Evolutionary conservation across 2,113 vertebrate species (phyloP).

Genomic region (Verasper variegatus): DNA sequence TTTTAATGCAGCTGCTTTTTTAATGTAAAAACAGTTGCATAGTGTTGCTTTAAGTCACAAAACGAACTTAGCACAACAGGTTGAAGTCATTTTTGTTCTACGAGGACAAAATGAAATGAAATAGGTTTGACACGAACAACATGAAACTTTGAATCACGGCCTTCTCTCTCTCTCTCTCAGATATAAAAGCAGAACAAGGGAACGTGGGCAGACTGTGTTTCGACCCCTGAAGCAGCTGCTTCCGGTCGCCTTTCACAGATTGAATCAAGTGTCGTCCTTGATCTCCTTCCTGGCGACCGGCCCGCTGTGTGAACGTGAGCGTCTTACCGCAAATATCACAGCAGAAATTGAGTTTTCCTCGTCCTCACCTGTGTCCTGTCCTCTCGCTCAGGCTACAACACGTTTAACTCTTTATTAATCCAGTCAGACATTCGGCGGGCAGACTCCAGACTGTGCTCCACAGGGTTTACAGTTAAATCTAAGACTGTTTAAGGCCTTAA

Average conservation of each 20-base stretch:
- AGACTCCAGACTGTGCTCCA: constrained; percentile 1
- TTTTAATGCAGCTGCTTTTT: too few relatives aligned
- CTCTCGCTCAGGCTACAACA: neutral
- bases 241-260: neutral
- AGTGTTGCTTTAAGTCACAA: too few relatives aligned
- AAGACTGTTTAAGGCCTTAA: too few relatives aligned
- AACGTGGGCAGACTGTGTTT: neutral
- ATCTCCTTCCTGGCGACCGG: constrained; percentile 6
- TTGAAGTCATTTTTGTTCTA: too few relatives aligned
- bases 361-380: constrained; percentile 14
- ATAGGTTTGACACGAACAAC: neutral
- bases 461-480: too few relatives aligned
- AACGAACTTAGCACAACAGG: too few relatives aligned
- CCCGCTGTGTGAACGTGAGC: neutral
- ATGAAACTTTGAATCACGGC: neutral
- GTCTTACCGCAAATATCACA: constrained; percentile 1
- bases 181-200: constrained; percentile 9
- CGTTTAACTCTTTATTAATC: constrained; percentile 33
- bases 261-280: constrained; percentile 40
- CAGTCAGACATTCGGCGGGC: constrained; percentile 45
- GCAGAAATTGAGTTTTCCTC: neutral
- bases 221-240: constrained; percentile 10
- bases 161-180: neutral
- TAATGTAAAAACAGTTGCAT: too few relatives aligned
- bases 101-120: neutral